A percentile compares a stretch with the other conserved stretches of the same genome.
phyloP scores from a whole-genome alignment of 2,113 vertebrate genomes.

The Larimichthys polyactis region DNA sequence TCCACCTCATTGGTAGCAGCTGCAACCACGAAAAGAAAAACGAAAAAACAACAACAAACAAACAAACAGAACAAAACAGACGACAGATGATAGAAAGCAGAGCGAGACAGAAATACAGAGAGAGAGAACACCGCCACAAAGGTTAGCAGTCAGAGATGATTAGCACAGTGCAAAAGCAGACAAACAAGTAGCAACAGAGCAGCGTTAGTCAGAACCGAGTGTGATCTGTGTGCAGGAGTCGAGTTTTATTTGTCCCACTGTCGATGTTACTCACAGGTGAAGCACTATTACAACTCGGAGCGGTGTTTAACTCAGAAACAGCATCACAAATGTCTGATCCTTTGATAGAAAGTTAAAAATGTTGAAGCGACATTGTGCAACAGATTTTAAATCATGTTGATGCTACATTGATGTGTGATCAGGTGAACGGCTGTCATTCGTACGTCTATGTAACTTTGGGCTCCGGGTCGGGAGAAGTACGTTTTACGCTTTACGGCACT shows the following conservation, averaged over 20 bases:
- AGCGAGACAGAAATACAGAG: constrained; percentile 68
- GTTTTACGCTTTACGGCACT: too few relatives aligned
- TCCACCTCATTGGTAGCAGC: constrained; percentile 99
- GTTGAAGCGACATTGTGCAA: not conserved
- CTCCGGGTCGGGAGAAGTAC: too few relatives aligned
- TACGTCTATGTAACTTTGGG: too few relatives aligned
- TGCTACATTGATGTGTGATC: too few relatives aligned
- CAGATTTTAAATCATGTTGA: too few relatives aligned
- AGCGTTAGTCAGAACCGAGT: constrained; percentile 41
- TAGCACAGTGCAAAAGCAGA: constrained; percentile 77
- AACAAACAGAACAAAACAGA: constrained; percentile 25
- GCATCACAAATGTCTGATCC: not conserved
- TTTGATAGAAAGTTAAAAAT: not conserved
- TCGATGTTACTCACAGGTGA: not conserved
- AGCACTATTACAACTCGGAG: not conserved
- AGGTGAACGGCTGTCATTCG: too few relatives aligned
- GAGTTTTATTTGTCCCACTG: not conserved
- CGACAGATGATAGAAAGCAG: constrained; percentile 82
- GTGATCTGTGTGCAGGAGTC: constrained; percentile 16
- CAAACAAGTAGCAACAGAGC: constrained; percentile 59
- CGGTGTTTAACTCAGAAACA: not conserved
- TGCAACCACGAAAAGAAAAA: constrained; percentile 87
- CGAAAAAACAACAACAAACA: too few relatives aligned
- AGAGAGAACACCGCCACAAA: constrained; percentile 73
- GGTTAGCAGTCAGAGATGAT: constrained; percentile 80